A percentile compares a stretch with the other conserved stretches of the same genome.
Conservation (phyloP, 2,888 invertebrate species). For the Philereme vetulata region DNA sequence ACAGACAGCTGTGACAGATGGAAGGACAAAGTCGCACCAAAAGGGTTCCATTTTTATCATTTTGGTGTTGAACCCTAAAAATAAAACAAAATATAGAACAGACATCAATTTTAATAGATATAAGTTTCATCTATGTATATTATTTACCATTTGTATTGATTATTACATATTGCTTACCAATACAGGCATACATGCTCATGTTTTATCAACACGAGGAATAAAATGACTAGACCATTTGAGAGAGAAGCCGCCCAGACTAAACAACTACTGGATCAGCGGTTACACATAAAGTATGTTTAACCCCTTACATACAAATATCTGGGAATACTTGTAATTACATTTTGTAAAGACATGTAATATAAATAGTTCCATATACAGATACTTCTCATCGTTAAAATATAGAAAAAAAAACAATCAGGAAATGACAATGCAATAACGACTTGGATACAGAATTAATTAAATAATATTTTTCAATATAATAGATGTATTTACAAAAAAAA, state of each 20-base stretch:
- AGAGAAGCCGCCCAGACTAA: constrained; percentile 69
- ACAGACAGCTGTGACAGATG: too few relatives aligned
- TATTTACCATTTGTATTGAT: constrained; percentile 80
- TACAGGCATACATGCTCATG: constrained; percentile 73
- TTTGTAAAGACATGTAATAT: constrained; percentile 5
- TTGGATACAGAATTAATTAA: too few relatives aligned
- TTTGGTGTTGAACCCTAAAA: constrained; percentile 28
- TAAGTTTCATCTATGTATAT: constrained; percentile 76
- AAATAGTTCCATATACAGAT: neutral
- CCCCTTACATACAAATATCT: constrained; percentile 6
- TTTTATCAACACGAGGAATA: constrained; percentile 75
- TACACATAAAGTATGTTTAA: constrained; percentile 2
- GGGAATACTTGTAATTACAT: constrained; percentile 7
- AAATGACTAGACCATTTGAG: constrained; percentile 80
- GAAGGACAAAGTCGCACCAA: too few relatives aligned
- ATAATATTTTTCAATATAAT: too few relatives aligned
- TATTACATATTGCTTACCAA: constrained; percentile 80
- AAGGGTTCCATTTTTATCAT: too few relatives aligned
- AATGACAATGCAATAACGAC: neutral
- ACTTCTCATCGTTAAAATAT: neutral
- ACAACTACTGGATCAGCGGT: constrained; percentile 2
- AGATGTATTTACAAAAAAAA: too few relatives aligned
- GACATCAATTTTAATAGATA: constrained; percentile 84
- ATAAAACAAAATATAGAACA: constrained; percentile 73
- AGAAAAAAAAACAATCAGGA: neutral